phyloP scores from a whole-genome alignment of 1,140 invertebrate species.

The Adoxophyes honmai region DNA sequence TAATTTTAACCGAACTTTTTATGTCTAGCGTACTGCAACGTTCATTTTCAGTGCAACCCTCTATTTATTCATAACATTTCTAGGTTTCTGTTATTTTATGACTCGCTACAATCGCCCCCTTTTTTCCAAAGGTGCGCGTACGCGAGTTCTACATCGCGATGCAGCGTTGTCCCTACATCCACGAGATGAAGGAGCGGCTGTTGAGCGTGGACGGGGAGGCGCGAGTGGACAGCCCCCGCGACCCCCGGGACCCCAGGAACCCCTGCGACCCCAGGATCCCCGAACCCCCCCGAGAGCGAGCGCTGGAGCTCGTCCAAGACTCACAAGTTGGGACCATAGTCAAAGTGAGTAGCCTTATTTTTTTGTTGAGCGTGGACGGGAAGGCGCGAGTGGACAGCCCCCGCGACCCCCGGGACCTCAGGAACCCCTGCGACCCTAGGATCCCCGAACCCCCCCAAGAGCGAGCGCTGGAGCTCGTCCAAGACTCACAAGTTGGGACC shows the following conservation, averaged over 20 bases:
- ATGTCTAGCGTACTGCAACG: too few relatives aligned
- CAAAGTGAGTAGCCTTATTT: slow-evolving; percentile 79
- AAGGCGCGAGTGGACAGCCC: slow-evolving; percentile 74
- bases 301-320: slow-evolving; percentile 58
- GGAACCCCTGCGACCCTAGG: slow-evolving; percentile 38
- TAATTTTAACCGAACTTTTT: too few relatives aligned
- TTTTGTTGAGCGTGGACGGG: slow-evolving; percentile 11
- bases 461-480: slow-evolving; percentile 49
- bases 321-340: slow-evolving; percentile 88
- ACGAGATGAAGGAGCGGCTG: slow-evolving; percentile 93
- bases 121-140: slow-evolving; percentile 56
- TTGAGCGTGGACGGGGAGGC: slow-evolving; percentile 75
- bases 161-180: slow-evolving; percentile 93
- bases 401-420: slow-evolving; percentile 52
- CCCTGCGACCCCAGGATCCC: slow-evolving; percentile 33
- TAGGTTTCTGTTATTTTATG: too few relatives aligned
- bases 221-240: slow-evolving; percentile 72
- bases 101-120: slow-evolving; percentile 7
- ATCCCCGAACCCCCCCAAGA: slow-evolving; percentile 37
- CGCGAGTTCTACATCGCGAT: slow-evolving; percentile 79
- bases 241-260: slow-evolving; percentile 54
- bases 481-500: slow-evolving; percentile 84
- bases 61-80: too few relatives aligned
- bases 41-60: too few relatives aligned
- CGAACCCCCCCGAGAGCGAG: slow-evolving; percentile 36